Evolutionary conservation across 2,797 vertebrate species (phyloP), one percentile per base, ranked within the genome.

Genomic region (Darevskia mixta): DNA sequence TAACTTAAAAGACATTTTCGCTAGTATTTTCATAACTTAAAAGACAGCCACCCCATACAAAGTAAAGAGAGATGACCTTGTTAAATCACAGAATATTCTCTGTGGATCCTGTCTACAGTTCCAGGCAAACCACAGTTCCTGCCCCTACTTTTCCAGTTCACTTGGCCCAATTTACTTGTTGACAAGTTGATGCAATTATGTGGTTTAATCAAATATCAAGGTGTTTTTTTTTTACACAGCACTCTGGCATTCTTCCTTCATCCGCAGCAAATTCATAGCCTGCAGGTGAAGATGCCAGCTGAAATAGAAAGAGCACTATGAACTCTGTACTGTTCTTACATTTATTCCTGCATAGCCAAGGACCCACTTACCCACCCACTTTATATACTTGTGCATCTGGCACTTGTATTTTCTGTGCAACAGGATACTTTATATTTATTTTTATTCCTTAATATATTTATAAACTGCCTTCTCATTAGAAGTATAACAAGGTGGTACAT

Each of bases 71-170:
- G 49, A 71, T 23, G 8, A 8, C 5, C 11, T 0, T 11, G 80
- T 32, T 23, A 88, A 8, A 76, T 76, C 83, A 87, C 27, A 78
- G 11, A 58, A 83, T 89, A 78, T 49, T 64, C 78, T 10, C 23
- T 38, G 88, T 87, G n/a, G 86, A 88, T 3, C 66, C 0, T 0
- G 2, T 66, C 86, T 83, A 67, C 55, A 1, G 0, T 1, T 79
- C 1, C 35, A 83, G 76, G 77, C 81, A 86, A 78, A 78, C 3
- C 89, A 25, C 11, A 32, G 17, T 67, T 77, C 29, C 20, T 64
- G 5, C 29, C 58, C 58, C 45, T 41, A 78, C 35, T 78, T 89
- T 89, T 89, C 58, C 11, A 45, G 82, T 90, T 89, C 85, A 91
- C 11, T 41, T 64, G 69, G 17, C 15, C 4, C 38, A 82, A 85